Percentiles rank a stretch among this genome's conserved stretches.
These are phyloP conservation scores for Lucifuga dentata DNA, from an alignment of 2,113 vertebrate genomes.

Conservation along the genomic window DNA sequence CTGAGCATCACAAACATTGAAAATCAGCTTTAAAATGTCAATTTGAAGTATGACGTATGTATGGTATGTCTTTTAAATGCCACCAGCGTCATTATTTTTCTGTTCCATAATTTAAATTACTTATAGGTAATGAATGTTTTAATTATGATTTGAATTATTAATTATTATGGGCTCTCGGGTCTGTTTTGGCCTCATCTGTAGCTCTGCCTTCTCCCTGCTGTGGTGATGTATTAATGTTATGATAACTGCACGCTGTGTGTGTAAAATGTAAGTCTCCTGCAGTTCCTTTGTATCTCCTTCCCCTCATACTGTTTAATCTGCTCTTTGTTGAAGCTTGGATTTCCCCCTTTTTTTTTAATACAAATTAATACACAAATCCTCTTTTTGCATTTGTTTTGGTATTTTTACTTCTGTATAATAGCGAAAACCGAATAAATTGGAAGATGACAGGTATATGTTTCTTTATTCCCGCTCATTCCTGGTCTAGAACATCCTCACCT, in stretches of 20 bases:
- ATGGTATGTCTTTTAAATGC: no score
- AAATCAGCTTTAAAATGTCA: no score
- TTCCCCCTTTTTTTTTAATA: slow-evolving; percentile 27
- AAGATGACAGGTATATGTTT: slow-evolving; percentile 3
- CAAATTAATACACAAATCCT: no score
- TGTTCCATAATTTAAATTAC: neutral
- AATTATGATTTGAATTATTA: neutral
- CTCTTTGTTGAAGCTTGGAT: slow-evolving; percentile 11
- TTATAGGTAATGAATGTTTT: neutral
- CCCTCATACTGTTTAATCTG: slow-evolving; percentile 9
- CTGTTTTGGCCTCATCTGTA: neutral
- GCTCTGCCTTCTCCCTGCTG: neutral
- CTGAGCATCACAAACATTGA: no score
- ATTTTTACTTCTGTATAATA: neutral
- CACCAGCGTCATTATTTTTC: no score
- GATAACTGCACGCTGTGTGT: neutral
- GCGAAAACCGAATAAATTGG: neutral
- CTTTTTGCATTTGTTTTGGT: neutral
- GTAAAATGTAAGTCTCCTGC: neutral
- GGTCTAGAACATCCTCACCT: slow-evolving; percentile 1
- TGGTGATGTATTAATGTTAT: neutral
- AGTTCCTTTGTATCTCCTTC: slow-evolving; percentile 22
- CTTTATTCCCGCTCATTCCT: slow-evolving; percentile 7
- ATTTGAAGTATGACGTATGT: no score
- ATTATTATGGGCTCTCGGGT: neutral